Conservation (phyloP, 1,140 invertebrate genomes). For the Meloidogyne exigua region DNA sequence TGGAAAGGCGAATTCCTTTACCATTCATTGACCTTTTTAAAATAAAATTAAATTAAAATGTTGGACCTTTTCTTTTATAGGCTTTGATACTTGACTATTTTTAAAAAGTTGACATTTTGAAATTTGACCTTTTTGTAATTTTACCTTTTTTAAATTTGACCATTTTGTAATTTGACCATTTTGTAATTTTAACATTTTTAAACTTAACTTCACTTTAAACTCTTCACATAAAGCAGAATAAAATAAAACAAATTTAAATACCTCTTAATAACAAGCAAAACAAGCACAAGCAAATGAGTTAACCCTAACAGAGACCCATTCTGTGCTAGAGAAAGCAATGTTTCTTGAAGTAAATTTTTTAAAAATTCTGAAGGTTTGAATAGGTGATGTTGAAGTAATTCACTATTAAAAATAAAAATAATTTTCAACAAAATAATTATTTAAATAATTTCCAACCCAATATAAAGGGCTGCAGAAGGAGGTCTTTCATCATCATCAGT, state of each 20-base stretch:
- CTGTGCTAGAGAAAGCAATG: constrained; percentile 60
- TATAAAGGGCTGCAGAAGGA: constrained; percentile 5
- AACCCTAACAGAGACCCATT: constrained; percentile 59
- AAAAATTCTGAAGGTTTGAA: constrained; percentile 56
- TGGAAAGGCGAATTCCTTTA: constrained; percentile 58
- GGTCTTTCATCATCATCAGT: constrained; percentile 36
- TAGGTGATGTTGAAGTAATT: constrained; percentile 59
- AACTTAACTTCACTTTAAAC: too few species aligned
- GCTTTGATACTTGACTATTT: too few species aligned
- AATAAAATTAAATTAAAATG: too few species aligned
- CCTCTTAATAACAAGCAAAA: constrained; percentile 52
- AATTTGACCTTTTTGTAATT: too few species aligned
- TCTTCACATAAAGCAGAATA: too few species aligned
- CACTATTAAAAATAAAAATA: constrained; percentile 22
- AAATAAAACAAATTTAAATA: too few species aligned
- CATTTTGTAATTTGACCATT: too few species aligned
- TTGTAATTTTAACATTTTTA: too few species aligned
- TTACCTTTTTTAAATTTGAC: too few species aligned
- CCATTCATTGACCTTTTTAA: constrained; percentile 56
- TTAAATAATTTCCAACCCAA: background rate
- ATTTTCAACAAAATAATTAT: background rate
- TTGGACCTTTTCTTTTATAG: too few species aligned
- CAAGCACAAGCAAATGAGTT: constrained; percentile 56
- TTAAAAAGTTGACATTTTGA: too few species aligned
- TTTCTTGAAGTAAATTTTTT: constrained; percentile 61